Conservation (phyloP, 2,797 vertebrate species). For the Takifugu rubripes region DNA sequence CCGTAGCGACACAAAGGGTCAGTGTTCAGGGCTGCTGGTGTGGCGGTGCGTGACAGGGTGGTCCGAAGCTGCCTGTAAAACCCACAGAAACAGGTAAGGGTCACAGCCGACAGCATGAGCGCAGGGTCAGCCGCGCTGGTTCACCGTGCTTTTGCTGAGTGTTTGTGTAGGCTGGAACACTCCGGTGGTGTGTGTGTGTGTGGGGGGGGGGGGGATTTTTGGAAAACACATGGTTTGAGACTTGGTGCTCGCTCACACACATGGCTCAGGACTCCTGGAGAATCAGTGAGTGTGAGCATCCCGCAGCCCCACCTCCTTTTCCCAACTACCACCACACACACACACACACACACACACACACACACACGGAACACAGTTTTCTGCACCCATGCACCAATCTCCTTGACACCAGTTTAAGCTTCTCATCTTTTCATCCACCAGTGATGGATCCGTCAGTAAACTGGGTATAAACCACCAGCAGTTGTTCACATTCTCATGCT, state of each 20-base stretch:
- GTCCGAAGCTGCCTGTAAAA: conserved; percentile 71
- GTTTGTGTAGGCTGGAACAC: conserved; percentile 40
- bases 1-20: conserved; percentile 62
- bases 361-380: background rate
- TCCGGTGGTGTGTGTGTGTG: background rate
- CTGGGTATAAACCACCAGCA: conserved; percentile 64
- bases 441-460: conserved; percentile 67
- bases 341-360: conserved; percentile 16
- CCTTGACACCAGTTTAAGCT: conserved; percentile 38
- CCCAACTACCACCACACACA: conserved; percentile 9
- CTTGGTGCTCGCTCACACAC: conserved; percentile 42
- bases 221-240: conserved; percentile 54
- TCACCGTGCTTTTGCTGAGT: conserved; percentile 46
- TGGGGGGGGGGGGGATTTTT: conserved; percentile 53
- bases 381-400: background rate
- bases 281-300: conserved; percentile 37
- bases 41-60: conserved; percentile 56
- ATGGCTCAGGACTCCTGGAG: conserved; percentile 29
- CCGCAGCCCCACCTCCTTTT: background rate
- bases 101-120: conserved; percentile 63
- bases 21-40: conserved; percentile 67
- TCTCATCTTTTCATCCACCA: conserved; percentile 53
- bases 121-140: conserved; percentile 55
- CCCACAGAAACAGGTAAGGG: conserved; percentile 69
- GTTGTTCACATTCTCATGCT: conserved; percentile 58